phyloP scores from a whole-genome alignment of 2,113 vertebrate genomes.

The Eonycteris spelaea region DNA sequence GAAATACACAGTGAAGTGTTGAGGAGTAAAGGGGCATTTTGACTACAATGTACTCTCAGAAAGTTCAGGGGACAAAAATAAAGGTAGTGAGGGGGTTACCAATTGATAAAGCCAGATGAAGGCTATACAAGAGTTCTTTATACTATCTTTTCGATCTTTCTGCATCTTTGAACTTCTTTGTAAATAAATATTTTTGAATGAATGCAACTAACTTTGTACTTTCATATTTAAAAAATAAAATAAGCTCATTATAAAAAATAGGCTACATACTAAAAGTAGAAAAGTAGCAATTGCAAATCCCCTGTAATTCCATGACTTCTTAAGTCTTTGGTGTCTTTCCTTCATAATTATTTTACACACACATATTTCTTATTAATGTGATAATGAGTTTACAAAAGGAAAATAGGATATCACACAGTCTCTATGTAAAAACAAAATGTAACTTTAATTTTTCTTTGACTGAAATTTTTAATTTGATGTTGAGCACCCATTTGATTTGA shows the following conservation, averaged over 20 bases:
- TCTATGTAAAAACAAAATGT: background rate
- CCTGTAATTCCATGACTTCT: background rate
- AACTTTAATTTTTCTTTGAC: constrained; percentile 1
- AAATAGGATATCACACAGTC: background rate
- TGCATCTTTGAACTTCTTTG: background rate
- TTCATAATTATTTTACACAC: background rate
- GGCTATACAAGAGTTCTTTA: background rate
- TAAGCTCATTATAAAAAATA: background rate
- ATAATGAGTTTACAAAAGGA: background rate
- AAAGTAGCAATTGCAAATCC: background rate
- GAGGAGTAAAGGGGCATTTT: no score
- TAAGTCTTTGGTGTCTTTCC: background rate
- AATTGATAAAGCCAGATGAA: no score
- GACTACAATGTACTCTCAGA: no score
- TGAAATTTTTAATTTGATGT: background rate
- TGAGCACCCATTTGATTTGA: background rate
- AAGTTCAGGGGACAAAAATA: no score
- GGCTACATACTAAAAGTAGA: background rate
- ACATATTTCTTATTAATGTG: background rate
- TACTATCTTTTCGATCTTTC: background rate
- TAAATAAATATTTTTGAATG: background rate
- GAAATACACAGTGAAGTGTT: no score
- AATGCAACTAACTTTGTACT: background rate
- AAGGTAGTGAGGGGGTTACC: no score
- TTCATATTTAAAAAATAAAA: constrained; percentile 12